Evolutionary conservation across 1,140 invertebrate genomes (phyloP).

Genomic region (Callitettix versicolor): DNA sequence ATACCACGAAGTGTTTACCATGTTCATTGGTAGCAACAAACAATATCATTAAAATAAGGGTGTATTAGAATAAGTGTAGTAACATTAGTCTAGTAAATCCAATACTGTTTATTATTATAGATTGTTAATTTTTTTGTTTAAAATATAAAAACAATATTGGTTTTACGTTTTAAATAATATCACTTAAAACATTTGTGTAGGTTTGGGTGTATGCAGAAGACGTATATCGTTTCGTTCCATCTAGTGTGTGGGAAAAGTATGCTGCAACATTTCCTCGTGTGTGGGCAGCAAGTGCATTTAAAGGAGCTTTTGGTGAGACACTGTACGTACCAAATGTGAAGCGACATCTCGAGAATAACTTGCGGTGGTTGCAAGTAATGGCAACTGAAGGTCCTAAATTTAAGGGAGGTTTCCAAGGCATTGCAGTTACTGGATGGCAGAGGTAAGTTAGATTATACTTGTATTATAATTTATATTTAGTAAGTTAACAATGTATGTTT

Average conservation of each 20-base stretch:
- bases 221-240: slow-evolving; percentile 41
- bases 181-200: slow-evolving; percentile 25
- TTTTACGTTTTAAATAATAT: no score
- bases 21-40: no score
- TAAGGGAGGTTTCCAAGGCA: slow-evolving; percentile 45
- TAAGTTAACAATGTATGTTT: no score
- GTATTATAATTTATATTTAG: no score
- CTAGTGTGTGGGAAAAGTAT: slow-evolving; percentile 64
- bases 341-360: slow-evolving; percentile 59
- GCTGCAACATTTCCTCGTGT: slow-evolving; percentile 68
- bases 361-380: slow-evolving; percentile 59
- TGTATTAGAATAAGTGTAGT: no score
- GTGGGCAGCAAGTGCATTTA: slow-evolving; percentile 91
- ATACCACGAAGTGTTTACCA: no score
- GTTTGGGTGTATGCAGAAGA: slow-evolving; percentile 48
- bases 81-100: no score
- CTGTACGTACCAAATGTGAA: slow-evolving; percentile 51
- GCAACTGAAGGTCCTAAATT: slow-evolving; percentile 41
- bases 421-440: slow-evolving; percentile 60
- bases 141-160: no score
- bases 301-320: slow-evolving; percentile 76
- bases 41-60: no score
- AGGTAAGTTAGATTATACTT: slow-evolving; percentile 35
- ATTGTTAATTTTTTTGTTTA: no score
- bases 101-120: no score